Percentiles rank a stretch among this genome's conserved stretches.
Conservation (phyloP, 2,797 vertebrate species). For the Sebastiscus albofasciatus region DNA sequence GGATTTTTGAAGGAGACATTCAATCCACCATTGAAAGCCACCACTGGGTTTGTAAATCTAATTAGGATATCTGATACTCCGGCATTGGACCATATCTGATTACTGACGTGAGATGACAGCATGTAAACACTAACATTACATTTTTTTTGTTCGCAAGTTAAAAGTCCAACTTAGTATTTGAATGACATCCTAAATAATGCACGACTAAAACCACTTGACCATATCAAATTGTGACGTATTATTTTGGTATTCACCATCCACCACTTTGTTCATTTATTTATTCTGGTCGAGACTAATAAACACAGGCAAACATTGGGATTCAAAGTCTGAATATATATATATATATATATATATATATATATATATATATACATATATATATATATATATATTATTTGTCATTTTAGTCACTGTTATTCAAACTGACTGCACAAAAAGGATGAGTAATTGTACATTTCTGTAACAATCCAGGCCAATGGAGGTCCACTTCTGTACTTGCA, state of each 20-base stretch:
- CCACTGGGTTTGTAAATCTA: slow-evolving; percentile 83
- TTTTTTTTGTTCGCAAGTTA: slow-evolving; percentile 31
- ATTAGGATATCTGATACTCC: slow-evolving; percentile 81
- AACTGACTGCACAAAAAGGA: neutral
- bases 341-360: neutral
- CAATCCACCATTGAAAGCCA: slow-evolving; percentile 77
- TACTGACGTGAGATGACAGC: slow-evolving; percentile 68
- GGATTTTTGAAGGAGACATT: slow-evolving; percentile 82
- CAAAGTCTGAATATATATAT: neutral
- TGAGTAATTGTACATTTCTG: neutral
- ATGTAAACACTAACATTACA: slow-evolving; percentile 56
- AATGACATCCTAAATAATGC: slow-evolving; percentile 14
- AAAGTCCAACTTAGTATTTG: slow-evolving; percentile 15
- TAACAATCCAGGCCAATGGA: neutral
- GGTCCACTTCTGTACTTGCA: neutral
- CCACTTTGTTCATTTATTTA: neutral
- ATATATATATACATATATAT: neutral
- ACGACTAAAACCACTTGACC: neutral
- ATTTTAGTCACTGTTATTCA: neutral
- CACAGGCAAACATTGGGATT: neutral
- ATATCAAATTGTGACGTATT: neutral
- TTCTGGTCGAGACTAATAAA: neutral
- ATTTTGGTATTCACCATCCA: neutral
- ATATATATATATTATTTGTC: neutral
- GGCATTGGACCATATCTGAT: slow-evolving; percentile 69